phyloP scores from a whole-genome alignment of 2,888 invertebrate genomes.

The Scaptomyza tumidula region DNA sequence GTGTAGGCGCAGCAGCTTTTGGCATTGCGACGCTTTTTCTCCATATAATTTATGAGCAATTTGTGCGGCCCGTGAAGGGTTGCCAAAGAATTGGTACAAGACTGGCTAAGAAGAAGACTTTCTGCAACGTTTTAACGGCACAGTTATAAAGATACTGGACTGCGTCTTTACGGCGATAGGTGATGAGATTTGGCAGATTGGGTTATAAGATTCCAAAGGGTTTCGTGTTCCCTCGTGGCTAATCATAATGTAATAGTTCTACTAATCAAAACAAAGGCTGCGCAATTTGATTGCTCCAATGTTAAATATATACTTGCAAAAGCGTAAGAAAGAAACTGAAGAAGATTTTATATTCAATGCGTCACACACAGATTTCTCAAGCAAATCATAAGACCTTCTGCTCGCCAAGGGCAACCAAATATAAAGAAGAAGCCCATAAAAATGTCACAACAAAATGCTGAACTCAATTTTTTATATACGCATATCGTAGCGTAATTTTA shows the following conservation, averaged over 20 bases:
- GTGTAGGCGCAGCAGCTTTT: slow-evolving; percentile 73
- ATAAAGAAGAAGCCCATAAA: slow-evolving; percentile 51
- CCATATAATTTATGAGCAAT: slow-evolving; percentile 71
- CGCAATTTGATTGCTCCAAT: too few relatives aligned
- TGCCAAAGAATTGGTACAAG: neutral
- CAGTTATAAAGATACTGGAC: slow-evolving; percentile 4
- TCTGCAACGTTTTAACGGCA: neutral
- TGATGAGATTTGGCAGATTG: slow-evolving; percentile 9
- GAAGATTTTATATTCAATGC: neutral
- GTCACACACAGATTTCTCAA: neutral
- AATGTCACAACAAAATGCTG: slow-evolving; percentile 78
- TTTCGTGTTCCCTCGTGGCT: too few relatives aligned
- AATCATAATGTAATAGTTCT: too few relatives aligned
- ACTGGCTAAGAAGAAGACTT: neutral
- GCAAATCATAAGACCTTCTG: neutral
- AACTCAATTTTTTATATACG: slow-evolving; percentile 64
- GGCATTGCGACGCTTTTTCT: slow-evolving; percentile 67
- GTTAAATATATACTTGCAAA: too few relatives aligned
- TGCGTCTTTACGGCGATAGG: neutral
- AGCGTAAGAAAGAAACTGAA: neutral
- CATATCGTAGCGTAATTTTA: slow-evolving; percentile 52
- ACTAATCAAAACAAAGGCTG: too few relatives aligned
- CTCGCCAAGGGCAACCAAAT: neutral
- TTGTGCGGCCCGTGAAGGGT: slow-evolving; percentile 31
- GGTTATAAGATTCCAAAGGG: neutral